phyloP scores from a whole-genome alignment of 2,888 invertebrate species.

The Bombylius major region DNA sequence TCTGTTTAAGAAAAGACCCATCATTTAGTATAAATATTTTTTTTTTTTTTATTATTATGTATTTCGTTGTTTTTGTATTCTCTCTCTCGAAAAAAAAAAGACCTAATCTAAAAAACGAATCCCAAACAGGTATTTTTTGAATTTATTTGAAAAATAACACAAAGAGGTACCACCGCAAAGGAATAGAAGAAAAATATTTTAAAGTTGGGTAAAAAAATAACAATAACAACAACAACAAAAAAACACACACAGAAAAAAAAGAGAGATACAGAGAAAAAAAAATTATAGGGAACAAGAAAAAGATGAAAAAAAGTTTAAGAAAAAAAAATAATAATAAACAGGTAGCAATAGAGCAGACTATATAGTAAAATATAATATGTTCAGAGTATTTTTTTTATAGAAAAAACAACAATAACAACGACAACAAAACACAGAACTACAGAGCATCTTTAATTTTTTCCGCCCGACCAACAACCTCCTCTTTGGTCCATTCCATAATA shows the following conservation, averaged over 20 bases:
- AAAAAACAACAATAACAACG: background rate
- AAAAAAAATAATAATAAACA: background rate
- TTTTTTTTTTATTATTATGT: no score
- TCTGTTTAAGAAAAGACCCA: no score
- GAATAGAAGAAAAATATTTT: background rate
- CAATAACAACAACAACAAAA: no score
- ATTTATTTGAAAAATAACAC: background rate
- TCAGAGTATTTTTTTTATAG: background rate
- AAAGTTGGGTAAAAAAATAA: no score
- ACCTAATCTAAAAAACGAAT: background rate
- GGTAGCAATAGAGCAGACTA: background rate
- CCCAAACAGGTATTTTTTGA: background rate
- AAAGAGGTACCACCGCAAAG: background rate
- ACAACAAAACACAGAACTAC: background rate
- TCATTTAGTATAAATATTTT: no score
- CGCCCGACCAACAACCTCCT: background rate
- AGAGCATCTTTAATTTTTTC: background rate
- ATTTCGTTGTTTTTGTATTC: no score
- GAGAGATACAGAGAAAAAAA: background rate
- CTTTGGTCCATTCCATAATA: background rate
- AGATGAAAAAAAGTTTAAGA: background rate
- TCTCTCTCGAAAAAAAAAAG: background rate
- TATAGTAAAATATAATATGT: background rate
- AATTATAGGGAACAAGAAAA: background rate
- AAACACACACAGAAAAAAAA: background rate